Conservation (phyloP, 2,797 vertebrate species). For the Pygocentrus nattereri region DNA sequence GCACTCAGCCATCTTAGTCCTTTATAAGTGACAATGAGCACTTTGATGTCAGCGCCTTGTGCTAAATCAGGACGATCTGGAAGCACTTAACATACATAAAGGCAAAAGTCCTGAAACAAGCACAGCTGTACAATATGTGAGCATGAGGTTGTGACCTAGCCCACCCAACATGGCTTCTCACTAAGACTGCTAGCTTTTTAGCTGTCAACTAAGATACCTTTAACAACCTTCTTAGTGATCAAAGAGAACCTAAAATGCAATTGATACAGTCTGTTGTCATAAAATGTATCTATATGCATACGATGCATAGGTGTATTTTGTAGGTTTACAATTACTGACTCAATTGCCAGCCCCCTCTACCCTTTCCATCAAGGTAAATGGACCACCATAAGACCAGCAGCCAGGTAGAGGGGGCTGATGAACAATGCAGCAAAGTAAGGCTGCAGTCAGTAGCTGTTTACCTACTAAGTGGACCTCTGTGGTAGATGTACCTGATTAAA, state of each 20-base stretch:
- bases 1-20: slow-evolving; percentile 12
- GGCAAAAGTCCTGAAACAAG: slow-evolving; percentile 23
- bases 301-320: background rate
- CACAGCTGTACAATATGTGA: slow-evolving; percentile 27
- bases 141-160: slow-evolving; percentile 33
- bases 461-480: background rate
- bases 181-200: slow-evolving; percentile 4
- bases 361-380: background rate
- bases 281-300: no score
- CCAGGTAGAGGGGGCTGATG: background rate
- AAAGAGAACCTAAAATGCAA: background rate
- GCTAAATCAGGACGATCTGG: slow-evolving; percentile 35
- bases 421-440: background rate
- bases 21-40: slow-evolving; percentile 23
- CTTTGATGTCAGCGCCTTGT: slow-evolving; percentile 44
- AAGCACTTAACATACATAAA: slow-evolving; percentile 33
- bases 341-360: background rate
- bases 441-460: background rate
- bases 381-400: background rate
- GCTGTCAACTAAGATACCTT: background rate
- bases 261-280: background rate
- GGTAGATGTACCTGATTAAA: background rate
- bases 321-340: background rate
- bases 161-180: slow-evolving; percentile 23
- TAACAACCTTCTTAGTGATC: background rate